Evolutionary conservation across 2,113 vertebrate species (phyloP).

Genomic region (Mionectes macconnelli): DNA sequence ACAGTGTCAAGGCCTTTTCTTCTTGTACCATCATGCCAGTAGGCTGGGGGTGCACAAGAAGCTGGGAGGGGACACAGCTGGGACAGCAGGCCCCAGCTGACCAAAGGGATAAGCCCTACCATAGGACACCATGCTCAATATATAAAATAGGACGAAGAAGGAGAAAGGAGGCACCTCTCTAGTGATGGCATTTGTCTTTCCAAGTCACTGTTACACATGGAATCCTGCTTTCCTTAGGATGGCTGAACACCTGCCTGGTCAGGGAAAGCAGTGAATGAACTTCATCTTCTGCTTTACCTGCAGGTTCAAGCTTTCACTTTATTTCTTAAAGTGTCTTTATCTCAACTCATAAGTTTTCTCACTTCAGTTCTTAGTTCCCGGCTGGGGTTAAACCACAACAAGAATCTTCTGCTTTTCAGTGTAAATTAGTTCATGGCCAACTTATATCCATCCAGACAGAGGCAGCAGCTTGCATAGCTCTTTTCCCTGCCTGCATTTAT

Average conservation of each 20-base stretch:
- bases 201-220: not conserved
- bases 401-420: not conserved
- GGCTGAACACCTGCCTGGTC: not conserved
- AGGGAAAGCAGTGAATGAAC: not conserved
- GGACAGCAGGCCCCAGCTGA: not conserved
- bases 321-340: not conserved
- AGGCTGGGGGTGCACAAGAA: not conserved
- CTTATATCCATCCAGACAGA: not conserved
- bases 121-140: not conserved
- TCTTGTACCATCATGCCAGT: not conserved
- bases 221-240: not conserved
- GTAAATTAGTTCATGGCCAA: not conserved
- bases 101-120: not conserved
- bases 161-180: not conserved
- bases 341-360: not conserved
- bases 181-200: not conserved
- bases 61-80: not conserved
- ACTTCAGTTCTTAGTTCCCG: not conserved
- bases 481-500: not conserved
- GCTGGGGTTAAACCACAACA: not conserved
- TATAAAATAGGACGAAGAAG: not conserved
- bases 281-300: not conserved
- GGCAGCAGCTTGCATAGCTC: not conserved
- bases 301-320: not conserved
- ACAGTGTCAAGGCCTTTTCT: not conserved